phyloP scores from a whole-genome alignment of 2,113 vertebrate genomes.

The Vombatus ursinus region DNA sequence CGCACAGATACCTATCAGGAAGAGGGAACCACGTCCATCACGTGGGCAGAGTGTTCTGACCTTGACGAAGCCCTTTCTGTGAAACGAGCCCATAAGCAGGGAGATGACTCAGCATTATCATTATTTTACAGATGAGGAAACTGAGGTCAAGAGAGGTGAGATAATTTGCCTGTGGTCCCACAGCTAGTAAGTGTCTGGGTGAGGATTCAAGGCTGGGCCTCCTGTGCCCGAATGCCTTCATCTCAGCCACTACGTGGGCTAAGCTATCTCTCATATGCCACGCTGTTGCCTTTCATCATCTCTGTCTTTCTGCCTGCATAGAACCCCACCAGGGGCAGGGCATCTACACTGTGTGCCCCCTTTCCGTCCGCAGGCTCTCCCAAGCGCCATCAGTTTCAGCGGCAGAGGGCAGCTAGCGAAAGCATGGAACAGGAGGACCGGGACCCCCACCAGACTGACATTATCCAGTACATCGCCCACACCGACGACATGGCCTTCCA shows the following conservation, averaged over 20 bases:
- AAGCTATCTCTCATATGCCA: background rate
- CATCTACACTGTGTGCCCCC: background rate
- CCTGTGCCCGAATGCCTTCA: no score
- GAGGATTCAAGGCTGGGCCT: no score
- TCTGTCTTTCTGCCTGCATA: background rate
- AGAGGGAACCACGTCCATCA: no score
- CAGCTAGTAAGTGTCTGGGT: no score
- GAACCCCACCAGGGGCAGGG: background rate
- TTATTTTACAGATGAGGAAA: background rate
- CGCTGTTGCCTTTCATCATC: no score
- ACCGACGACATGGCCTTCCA: slow-evolving; percentile 87
- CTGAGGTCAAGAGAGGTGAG: background rate
- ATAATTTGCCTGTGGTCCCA: no score
- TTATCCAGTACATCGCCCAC: slow-evolving; percentile 96
- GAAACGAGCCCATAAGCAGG: no score
- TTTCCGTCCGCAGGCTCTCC: slow-evolving; percentile 87
- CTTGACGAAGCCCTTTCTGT: background rate
- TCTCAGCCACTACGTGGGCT: no score
- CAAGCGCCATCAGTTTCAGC: slow-evolving; percentile 95
- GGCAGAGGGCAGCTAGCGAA: slow-evolving; percentile 96
- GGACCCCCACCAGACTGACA: slow-evolving; percentile 87
- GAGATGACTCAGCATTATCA: background rate
- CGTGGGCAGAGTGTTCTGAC: background rate
- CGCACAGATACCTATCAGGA: no score
- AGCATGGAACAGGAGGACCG: slow-evolving; percentile 95